A percentile compares a stretch with the other conserved stretches of the same genome.
These are phyloP conservation scores for Callopanchax toddi DNA, from an alignment of 2,113 vertebrate genomes.

Conservation along the genomic window DNA sequence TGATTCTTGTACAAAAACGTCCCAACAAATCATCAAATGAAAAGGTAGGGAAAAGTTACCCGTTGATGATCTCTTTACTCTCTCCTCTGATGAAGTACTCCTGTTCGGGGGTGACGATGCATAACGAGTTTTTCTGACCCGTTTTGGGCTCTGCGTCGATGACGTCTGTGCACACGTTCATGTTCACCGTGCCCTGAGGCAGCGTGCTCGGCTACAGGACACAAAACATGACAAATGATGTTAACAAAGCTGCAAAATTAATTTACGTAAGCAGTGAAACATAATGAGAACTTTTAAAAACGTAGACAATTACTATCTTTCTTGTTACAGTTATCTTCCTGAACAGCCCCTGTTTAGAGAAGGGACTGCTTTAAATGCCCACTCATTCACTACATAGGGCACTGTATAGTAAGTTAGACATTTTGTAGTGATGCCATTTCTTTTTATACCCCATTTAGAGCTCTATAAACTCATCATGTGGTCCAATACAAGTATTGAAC, in stretches of 20 bases:
- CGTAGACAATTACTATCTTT: no score
- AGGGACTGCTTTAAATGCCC: no score
- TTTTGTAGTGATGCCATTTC: no score
- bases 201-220: constrained; percentile 80
- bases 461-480: no score
- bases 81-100: constrained; percentile 85
- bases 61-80: constrained; percentile 85
- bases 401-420: no score
- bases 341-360: no score
- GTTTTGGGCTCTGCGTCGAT: constrained; percentile 84
- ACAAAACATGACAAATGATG: constrained; percentile 15
- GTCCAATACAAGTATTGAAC: no score
- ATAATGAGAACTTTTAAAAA: no score
- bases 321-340: no score
- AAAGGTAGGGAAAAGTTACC: constrained; percentile 57
- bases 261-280: not conserved
- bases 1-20: not conserved
- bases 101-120: constrained; percentile 83
- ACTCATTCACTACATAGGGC: no score
- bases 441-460: no score
- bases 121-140: constrained; percentile 84
- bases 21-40: not conserved
- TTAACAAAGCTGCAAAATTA: not conserved
- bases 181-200: constrained; percentile 85
- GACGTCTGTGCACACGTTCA: constrained; percentile 83